Percentiles rank a stretch among this genome's conserved stretches.
Evolutionary conservation across 2,113 vertebrate genomes (phyloP).

Genomic region (Callipepla squamata): DNA sequence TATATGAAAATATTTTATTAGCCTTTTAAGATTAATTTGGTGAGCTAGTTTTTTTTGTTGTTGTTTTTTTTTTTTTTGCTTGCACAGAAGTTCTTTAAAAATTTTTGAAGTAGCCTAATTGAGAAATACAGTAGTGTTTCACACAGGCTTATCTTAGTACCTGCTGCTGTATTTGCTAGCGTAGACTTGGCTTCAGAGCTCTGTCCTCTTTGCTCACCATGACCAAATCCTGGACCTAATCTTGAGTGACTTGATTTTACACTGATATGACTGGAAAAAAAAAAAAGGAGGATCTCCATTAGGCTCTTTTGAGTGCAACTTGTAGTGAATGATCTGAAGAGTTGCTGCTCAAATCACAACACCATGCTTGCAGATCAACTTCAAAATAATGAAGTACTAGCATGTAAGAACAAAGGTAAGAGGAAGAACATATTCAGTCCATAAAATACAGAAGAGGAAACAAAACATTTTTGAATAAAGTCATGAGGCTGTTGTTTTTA

Average conservation of each 20-base stretch:
- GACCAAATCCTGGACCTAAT: slow-evolving; percentile 34
- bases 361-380: neutral
- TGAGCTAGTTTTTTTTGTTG: neutral
- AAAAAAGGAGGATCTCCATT: slow-evolving; percentile 14
- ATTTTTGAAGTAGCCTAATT: neutral
- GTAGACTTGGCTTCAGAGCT: neutral
- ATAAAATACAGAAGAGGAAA: neutral
- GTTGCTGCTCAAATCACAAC: neutral
- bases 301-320: slow-evolving; percentile 5
- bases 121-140: neutral
- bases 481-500: neutral
- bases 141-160: neutral
- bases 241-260: slow-evolving; percentile 38
- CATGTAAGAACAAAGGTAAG: neutral
- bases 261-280: neutral
- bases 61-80: neutral
- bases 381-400: neutral
- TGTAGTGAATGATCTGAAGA: neutral
- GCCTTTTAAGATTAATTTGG: neutral
- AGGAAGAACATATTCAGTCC: neutral
- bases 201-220: neutral
- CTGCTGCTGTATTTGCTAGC: neutral
- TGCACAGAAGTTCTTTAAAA: neutral
- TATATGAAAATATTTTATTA: neutral
- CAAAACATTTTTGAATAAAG: neutral